Conservation (phyloP, 2,113 vertebrate genomes). For the Blennius ocellaris region DNA sequence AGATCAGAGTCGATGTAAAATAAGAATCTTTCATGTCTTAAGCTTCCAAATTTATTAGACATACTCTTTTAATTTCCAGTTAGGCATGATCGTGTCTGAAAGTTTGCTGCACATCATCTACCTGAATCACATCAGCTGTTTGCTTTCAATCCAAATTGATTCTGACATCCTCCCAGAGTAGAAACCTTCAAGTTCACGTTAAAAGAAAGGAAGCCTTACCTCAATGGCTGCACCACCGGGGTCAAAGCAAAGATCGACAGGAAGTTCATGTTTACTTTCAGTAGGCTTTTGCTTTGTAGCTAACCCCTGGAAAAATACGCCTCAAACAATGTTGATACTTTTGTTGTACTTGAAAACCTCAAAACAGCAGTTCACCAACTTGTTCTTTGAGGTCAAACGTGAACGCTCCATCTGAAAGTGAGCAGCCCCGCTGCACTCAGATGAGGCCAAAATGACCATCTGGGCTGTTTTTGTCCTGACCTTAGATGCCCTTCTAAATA, state of each 20-base stretch:
- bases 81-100: not conserved
- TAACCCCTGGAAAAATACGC: conserved; percentile 1
- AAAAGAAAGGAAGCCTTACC: conserved; percentile 4
- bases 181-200: not conserved
- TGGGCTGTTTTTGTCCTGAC: not conserved
- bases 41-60: not conserved
- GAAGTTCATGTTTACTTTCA: not conserved
- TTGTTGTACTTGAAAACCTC: not conserved
- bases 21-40: not conserved
- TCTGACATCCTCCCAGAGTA: conserved; percentile 18
- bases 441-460: too few relatives aligned
- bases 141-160: conserved; percentile 9
- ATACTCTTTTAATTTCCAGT: not conserved
- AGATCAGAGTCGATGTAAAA: not conserved
- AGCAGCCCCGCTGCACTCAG: too few relatives aligned
- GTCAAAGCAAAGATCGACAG: not conserved
- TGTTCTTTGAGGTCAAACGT: not conserved
- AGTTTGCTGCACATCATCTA: not conserved
- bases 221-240: not conserved
- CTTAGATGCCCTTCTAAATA: conserved; percentile 4
- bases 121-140: not conserved
- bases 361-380: not conserved
- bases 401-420: not conserved
- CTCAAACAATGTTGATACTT: not conserved
- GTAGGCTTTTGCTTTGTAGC: not conserved